A percentile compares a stretch with the other conserved stretches of the same genome.
These are phyloP conservation scores for Gortyna flavago DNA, from an alignment of 2,888 invertebrate species.

Conservation along the genomic window DNA sequence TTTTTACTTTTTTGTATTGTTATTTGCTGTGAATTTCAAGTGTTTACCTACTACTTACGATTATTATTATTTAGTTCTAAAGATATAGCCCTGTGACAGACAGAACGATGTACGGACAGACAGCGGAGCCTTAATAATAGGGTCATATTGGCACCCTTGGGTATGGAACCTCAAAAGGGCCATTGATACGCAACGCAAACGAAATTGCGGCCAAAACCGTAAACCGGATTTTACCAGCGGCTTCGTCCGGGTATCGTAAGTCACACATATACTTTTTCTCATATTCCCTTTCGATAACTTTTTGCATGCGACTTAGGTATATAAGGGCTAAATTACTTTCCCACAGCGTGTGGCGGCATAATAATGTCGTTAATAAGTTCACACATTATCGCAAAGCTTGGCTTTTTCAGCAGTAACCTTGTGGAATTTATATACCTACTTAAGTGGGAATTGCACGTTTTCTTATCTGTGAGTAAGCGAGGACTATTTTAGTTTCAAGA, in stretches of 20 bases:
- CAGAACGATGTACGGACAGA: too few species aligned
- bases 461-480: background rate
- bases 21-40: too few species aligned
- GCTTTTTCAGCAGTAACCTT: conserved; percentile 20
- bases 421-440: background rate
- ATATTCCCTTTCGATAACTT: conserved; percentile 29
- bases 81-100: too few species aligned
- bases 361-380: conserved; percentile 45
- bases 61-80: too few species aligned
- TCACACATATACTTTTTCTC: conserved; percentile 15
- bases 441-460: background rate
- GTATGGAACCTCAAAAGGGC: background rate
- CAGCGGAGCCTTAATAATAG: too few species aligned
- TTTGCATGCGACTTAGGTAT: conserved; percentile 43
- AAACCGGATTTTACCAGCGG: background rate
- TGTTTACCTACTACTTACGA: too few species aligned
- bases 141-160: background rate
- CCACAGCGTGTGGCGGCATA: conserved; percentile 41
- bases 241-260: background rate
- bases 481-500: background rate
- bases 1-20: too few species aligned
- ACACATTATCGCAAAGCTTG: conserved; percentile 13
- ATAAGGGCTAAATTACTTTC: conserved; percentile 37
- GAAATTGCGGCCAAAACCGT: background rate
- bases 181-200: too few species aligned